Evolutionary conservation across 2,113 vertebrate species (phyloP).

Genomic region (Martes martes): DNA sequence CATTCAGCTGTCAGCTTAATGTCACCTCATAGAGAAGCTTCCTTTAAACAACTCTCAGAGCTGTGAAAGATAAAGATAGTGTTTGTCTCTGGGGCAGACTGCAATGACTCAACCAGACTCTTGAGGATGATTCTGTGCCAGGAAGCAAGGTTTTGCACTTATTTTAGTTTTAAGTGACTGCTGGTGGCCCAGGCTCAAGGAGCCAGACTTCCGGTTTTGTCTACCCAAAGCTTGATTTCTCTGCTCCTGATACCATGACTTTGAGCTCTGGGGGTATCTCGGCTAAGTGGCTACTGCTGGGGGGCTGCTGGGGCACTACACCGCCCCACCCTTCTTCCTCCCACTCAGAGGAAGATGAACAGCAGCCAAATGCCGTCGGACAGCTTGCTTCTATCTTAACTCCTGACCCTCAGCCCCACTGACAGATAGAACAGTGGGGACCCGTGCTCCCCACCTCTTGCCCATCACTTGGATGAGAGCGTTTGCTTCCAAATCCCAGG

Average conservation of each 20-base stretch:
- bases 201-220: background rate
- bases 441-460: background rate
- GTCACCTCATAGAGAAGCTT: background rate
- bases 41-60: background rate
- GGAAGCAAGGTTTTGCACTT: background rate
- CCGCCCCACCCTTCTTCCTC: background rate
- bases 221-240: background rate
- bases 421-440: background rate
- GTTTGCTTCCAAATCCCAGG: background rate
- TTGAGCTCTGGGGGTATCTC: background rate
- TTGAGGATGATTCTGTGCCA: background rate
- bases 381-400: background rate
- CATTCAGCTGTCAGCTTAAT: background rate
- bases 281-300: background rate
- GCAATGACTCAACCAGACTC: background rate
- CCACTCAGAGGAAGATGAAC: background rate
- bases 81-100: background rate
- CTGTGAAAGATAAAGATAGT: background rate
- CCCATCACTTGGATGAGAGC: background rate
- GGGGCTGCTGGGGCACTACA: background rate
- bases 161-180: background rate
- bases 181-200: background rate
- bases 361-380: background rate
- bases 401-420: background rate
- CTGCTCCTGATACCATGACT: background rate